Evolutionary conservation across 2,113 vertebrate species (phyloP).

Genomic region (Istiophorus platypterus): DNA sequence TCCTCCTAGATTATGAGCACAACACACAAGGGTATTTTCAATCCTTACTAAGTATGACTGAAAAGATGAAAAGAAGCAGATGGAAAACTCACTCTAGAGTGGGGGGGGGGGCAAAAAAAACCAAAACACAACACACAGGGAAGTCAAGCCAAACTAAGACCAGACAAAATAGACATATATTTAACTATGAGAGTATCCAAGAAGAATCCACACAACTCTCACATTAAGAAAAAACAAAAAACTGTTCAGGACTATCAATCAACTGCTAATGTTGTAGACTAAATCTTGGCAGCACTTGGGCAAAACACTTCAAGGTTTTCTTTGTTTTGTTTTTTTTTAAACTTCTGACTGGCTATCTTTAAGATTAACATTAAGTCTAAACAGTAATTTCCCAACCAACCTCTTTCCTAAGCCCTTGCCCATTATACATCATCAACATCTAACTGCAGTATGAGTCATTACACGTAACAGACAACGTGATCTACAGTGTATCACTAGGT

Average conservation of each 20-base stretch:
- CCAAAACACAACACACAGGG: not conserved
- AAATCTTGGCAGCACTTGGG: not conserved
- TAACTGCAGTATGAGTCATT: constrained; percentile 31
- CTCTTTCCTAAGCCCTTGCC: not conserved
- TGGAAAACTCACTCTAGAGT: not conserved
- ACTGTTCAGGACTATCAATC: not conserved
- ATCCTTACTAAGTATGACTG: constrained; percentile 14
- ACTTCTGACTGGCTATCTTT: not conserved
- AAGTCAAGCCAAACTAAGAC: not conserved
- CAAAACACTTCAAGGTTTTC: not conserved
- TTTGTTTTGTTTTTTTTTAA: not conserved
- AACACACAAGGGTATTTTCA: constrained; percentile 28
- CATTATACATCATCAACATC: constrained; percentile 38
- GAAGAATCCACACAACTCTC: not conserved
- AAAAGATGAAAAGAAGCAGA: constrained; percentile 30
- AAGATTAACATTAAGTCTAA: not conserved
- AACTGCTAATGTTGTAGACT: not conserved
- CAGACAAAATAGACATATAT: not conserved
- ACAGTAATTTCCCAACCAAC: constrained; percentile 31
- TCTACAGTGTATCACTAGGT: constrained; percentile 9
- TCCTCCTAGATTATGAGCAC: constrained; percentile 59
- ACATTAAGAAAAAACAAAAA: too few species aligned
- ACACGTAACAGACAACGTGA: constrained; percentile 1
- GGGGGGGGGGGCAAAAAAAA: fast-evolving
- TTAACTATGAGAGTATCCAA: not conserved